Conservation (phyloP, 1,140 invertebrate genomes). For the Zophobas atratus region DNA sequence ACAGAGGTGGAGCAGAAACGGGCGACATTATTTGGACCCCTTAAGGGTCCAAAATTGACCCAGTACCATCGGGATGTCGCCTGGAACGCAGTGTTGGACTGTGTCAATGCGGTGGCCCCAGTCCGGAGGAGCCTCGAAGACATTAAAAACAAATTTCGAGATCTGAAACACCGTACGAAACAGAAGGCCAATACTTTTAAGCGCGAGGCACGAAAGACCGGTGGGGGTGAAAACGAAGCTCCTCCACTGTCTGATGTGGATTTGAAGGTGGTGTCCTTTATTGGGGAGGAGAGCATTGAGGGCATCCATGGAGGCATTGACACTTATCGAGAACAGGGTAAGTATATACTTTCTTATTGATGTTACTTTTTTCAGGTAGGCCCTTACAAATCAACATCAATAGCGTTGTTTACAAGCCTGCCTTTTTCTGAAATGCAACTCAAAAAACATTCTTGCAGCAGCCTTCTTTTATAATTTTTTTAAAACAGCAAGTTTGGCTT, state of each 20-base stretch:
- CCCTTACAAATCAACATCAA: too few relatives aligned
- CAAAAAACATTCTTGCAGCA: too few relatives aligned
- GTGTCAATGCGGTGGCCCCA: neutral
- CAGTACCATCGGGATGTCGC: neutral
- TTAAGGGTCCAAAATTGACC: neutral
- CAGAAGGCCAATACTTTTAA: constrained; percentile 1
- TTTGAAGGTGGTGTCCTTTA: neutral
- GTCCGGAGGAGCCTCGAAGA: neutral
- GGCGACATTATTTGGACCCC: neutral
- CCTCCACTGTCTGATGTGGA: neutral
- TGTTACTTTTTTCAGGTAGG: too few relatives aligned
- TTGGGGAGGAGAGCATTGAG: neutral
- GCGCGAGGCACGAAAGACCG: neutral
- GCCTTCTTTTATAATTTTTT: too few relatives aligned
- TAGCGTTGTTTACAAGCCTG: too few relatives aligned
- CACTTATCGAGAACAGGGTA: neutral
- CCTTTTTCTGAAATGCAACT: too few relatives aligned
- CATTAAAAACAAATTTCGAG: neutral
- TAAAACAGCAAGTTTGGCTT: too few relatives aligned
- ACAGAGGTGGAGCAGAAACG: neutral
- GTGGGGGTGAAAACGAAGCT: neutral
- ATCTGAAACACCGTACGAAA: neutral
- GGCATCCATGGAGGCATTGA: neutral
- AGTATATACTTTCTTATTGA: too few relatives aligned
- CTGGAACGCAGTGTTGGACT: neutral